Conservation (phyloP, 30 jellyfish, hydroid and myxozoan genomes). For the Cassiopea andromeda region DNA sequence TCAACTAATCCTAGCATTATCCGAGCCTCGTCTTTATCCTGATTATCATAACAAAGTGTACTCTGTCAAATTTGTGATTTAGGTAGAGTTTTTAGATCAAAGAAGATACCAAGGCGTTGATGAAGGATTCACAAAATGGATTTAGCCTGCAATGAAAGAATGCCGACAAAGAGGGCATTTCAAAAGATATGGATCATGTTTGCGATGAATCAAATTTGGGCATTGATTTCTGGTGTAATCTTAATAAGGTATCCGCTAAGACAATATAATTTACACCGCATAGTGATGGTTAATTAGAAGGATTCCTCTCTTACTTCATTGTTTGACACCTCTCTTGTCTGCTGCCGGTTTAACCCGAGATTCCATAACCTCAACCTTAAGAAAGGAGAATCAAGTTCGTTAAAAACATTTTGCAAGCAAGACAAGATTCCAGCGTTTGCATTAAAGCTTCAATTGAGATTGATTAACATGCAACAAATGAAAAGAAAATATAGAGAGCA, state of each 20-base stretch:
- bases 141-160: slow-evolving; percentile 40
- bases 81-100: slow-evolving; percentile 49
- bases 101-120: slow-evolving; percentile 64
- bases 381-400: slow-evolving; percentile 33
- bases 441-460: background rate
- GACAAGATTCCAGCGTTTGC: background rate
- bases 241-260: slow-evolving; percentile 76
- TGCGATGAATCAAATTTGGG: slow-evolving; percentile 50
- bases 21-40: slow-evolving; percentile 67
- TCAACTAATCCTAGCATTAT: slow-evolving; percentile 49
- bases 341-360: slow-evolving; percentile 21
- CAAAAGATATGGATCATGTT: slow-evolving; percentile 44
- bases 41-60: slow-evolving; percentile 66
- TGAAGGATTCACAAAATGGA: slow-evolving; percentile 62
- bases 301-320: slow-evolving; percentile 66
- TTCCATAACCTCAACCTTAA: slow-evolving; percentile 44
- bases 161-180: slow-evolving; percentile 59
- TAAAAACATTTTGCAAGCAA: slow-evolving; percentile 32
- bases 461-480: background rate
- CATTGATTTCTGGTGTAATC: slow-evolving; percentile 56
- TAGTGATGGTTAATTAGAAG: slow-evolving; percentile 67
- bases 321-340: slow-evolving; percentile 70
- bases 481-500: background rate
- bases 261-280: slow-evolving; percentile 74
- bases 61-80: slow-evolving; percentile 65